Base-by-base conservation (phyloP, 2,888 invertebrate species). In the Hypolimnas misippus region DNA sequence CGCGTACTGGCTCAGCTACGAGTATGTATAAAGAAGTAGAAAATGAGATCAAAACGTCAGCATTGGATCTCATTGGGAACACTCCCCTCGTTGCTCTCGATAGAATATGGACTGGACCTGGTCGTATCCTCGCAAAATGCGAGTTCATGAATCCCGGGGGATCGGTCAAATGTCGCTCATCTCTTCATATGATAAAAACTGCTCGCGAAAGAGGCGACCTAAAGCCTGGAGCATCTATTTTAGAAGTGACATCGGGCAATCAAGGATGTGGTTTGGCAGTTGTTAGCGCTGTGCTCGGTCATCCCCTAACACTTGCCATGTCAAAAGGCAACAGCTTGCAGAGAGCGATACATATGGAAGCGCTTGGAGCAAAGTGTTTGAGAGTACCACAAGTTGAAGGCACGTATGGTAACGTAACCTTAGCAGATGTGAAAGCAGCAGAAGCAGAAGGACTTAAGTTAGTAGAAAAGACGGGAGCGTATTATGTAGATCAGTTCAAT, bases 221-320 rank as follows among this genome's bases (percentile, higher is more conserved):
- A 46, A 78, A 82, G 55, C 87, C 89, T 3, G 88, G 87, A 1
- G 76, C 67, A 7, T 83, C 83, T 0, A 86, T 91, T 1, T 70
- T 89, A 2, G 91, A 91, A 70, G 82, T 89, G 4, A 90, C 91
- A 1, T 91, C 91, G 1, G 91, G 91, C 0, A 91, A 91, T 69
- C 91, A 91, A 69, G 91, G 91, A 44, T 88, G 88, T 62, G 91
- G 91, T 7, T 81, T 91, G 3, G 90, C 91, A 4, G 86, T 90
- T 0, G 91, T 91, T 6, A 90, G 91, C 58, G 87, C 91, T 0
- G 88, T 91, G 8, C 68, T 88, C 7, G 80, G 82, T 1, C 87
- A 91, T 68, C 90, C 90, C 1, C 77, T 90, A 1, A 91, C 89
- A 0, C 75, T 89, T 17, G 79, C 87, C 16, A 90, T 91, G 91